Conservation (phyloP, 2,113 vertebrate species). For the Xiphophorus maculatus region DNA sequence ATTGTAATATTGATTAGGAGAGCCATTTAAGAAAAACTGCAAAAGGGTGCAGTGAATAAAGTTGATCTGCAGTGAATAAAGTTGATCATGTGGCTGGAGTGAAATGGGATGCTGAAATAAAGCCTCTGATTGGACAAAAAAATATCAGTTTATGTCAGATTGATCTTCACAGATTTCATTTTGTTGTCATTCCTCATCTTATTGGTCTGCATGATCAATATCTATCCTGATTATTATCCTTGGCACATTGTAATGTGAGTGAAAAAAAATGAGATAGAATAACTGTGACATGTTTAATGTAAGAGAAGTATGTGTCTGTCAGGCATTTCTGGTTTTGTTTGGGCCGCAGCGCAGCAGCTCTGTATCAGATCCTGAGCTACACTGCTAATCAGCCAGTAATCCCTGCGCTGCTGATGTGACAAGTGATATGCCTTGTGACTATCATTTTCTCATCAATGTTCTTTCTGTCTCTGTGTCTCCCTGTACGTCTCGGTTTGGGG, state of each 20-base stretch:
- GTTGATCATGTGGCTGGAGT: background rate
- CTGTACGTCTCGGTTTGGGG: conserved; percentile 35
- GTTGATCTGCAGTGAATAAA: no score
- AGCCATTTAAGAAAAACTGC: no score
- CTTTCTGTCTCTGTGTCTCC: conserved; percentile 53
- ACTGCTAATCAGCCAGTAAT: conserved; percentile 68
- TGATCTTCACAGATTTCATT: background rate
- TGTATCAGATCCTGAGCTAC: conserved; percentile 30
- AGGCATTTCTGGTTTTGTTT: background rate
- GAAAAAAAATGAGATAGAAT: conserved; percentile 9
- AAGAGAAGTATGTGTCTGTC: conserved; percentile 10
- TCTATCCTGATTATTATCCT: background rate
- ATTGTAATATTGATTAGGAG: no score
- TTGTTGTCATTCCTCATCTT: background rate
- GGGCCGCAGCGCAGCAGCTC: background rate
- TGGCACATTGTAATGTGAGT: conserved; percentile 6
- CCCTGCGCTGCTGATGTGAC: conserved; percentile 58
- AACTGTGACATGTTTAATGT: conserved; percentile 14
- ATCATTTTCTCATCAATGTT: conserved; percentile 68
- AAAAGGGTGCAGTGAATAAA: no score
- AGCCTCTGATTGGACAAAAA: background rate
- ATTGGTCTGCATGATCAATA: background rate
- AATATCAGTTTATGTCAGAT: background rate
- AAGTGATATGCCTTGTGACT: conserved; percentile 50
- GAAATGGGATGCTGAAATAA: no score